phyloP scores from a whole-genome alignment of 2,797 vertebrate genomes.

The Lerista edwardsae region DNA sequence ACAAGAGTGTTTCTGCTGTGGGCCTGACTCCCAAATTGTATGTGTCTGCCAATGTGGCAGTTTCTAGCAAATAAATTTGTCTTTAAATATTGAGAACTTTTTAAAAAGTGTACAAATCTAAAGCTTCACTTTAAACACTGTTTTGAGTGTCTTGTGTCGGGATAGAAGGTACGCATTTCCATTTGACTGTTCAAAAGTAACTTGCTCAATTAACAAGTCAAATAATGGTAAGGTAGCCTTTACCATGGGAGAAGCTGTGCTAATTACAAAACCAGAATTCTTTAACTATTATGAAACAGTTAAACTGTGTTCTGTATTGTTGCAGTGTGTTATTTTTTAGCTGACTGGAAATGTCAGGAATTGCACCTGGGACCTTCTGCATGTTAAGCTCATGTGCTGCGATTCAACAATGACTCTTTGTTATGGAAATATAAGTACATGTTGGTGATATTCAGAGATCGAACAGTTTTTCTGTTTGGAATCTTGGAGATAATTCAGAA shows the following conservation, averaged over 20 bases:
- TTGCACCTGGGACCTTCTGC: not conserved
- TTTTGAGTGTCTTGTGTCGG: not conserved
- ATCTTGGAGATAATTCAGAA: not conserved
- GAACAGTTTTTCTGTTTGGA: not conserved
- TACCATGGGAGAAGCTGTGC: not conserved
- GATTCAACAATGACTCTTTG: not conserved
- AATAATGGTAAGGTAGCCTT: not conserved
- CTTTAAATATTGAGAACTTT: conserved; percentile 10
- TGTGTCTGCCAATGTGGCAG: not conserved
- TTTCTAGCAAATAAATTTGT: not conserved
- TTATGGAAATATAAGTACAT: not conserved
- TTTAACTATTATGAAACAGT: not conserved
- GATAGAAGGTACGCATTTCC: not conserved
- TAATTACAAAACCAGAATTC: not conserved
- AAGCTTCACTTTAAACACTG: not conserved
- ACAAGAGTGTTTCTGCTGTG: not conserved
- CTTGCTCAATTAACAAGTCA: not conserved
- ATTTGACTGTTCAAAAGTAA: not conserved
- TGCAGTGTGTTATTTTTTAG: not conserved
- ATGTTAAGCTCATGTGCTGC: not conserved
- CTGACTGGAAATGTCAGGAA: not conserved
- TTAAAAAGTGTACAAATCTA: conserved; percentile 11
- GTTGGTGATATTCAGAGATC: not conserved
- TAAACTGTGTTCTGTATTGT: not conserved
- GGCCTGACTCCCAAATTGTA: not conserved